phyloP scores from a whole-genome alignment of 2,888 invertebrate genomes.

The Carterocephalus palaemon region DNA sequence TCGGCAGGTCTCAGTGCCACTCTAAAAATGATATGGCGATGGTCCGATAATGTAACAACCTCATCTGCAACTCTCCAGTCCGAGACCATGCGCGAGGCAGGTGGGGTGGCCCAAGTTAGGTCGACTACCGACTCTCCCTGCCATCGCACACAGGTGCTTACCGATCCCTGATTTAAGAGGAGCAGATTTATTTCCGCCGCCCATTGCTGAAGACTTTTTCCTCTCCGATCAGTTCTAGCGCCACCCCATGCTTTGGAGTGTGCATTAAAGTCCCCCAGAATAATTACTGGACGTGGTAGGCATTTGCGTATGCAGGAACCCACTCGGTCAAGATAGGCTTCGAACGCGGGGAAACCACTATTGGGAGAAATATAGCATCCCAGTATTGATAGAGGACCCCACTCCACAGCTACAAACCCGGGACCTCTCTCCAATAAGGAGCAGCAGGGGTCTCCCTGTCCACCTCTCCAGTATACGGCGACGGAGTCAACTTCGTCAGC shows the following conservation, averaged over 20 bases:
- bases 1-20: too few species aligned
- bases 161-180: conserved; percentile 20
- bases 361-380: conserved; percentile 28
- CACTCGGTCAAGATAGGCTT: conserved; percentile 17
- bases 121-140: conserved; percentile 31
- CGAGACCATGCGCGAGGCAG: too few species aligned
- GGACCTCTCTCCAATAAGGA: too few species aligned
- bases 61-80: too few species aligned
- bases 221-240: too few species aligned
- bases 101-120: background rate
- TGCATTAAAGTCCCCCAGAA: conserved; percentile 24
- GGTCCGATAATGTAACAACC: too few species aligned
- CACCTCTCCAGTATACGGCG: conserved; percentile 21
- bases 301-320: conserved; percentile 13
- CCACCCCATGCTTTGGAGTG: conserved; percentile 19
- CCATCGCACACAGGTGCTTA: conserved; percentile 29
- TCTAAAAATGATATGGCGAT: too few species aligned
- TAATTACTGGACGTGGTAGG: conserved; percentile 16
- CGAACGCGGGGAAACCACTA: conserved; percentile 9
- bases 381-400: conserved; percentile 12
- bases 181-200: conserved; percentile 18
- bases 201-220: too few species aligned
- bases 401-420: too few species aligned
- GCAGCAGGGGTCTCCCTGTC: too few species aligned
- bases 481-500: conserved; percentile 20